A percentile compares a stretch with the other conserved stretches of the same genome.
phyloP scores from a whole-genome alignment of 2,797 vertebrate genomes.

The Enteromius mattozi region DNA sequence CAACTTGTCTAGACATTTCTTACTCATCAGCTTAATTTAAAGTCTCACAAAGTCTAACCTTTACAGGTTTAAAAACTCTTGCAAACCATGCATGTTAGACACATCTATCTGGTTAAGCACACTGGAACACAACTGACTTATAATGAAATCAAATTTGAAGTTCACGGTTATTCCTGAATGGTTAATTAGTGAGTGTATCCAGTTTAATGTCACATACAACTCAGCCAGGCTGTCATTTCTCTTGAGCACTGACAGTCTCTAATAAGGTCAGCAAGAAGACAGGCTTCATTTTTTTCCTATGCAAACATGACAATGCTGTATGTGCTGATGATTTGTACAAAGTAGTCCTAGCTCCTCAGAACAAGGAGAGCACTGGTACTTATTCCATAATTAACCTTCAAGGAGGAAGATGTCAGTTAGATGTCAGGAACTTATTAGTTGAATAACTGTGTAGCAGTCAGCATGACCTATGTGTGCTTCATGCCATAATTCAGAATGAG shows the following conservation, averaged over 20 bases:
- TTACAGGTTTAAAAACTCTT: neutral
- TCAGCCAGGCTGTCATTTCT: slow-evolving; percentile 5
- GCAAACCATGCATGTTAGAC: neutral
- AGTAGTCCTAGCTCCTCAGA: slow-evolving; percentile 2
- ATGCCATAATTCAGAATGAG: neutral
- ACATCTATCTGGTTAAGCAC: neutral
- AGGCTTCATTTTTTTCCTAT: neutral
- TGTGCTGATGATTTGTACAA: neutral
- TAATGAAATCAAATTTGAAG: neutral
- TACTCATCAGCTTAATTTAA: neutral
- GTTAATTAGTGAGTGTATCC: neutral
- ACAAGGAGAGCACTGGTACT: neutral
- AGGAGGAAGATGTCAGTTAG: slow-evolving; percentile 24
- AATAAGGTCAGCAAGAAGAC: slow-evolving; percentile 10
- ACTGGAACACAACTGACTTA: neutral
- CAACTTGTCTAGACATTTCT: neutral
- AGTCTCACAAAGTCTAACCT: neutral
- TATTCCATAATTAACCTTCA: slow-evolving; percentile 27
- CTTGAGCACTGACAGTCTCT: slow-evolving; percentile 17
- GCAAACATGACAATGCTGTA: neutral
- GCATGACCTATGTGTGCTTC: slow-evolving; percentile 1
- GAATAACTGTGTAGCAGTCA: slow-evolving; percentile 11
- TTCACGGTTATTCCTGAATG: slow-evolving; percentile 9
- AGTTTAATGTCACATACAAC: slow-evolving; percentile 9
- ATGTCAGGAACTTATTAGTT: neutral